phyloP scores from a whole-genome alignment of 2,888 invertebrate species.

The Tipula helvola region DNA sequence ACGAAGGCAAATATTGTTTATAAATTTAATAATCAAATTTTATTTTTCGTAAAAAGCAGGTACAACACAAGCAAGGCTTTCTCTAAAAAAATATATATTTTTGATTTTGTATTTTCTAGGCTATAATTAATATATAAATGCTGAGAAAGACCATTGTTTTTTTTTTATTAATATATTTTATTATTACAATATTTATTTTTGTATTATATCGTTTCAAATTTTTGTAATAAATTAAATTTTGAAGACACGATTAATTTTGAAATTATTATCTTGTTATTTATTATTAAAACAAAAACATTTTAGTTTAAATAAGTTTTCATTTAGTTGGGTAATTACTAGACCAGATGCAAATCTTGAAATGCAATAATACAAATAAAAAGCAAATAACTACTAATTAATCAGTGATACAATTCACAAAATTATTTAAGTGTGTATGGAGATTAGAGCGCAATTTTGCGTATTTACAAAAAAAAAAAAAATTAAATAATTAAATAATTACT shows the following conservation, averaged over 20 bases:
- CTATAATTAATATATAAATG: neutral
- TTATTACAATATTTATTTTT: neutral
- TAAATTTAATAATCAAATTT: neutral
- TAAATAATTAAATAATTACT: neutral
- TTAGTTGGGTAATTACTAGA: neutral
- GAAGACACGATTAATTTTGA: neutral
- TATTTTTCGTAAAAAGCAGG: neutral
- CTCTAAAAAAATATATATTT: neutral
- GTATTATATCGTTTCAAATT: neutral
- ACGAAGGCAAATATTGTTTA: neutral
- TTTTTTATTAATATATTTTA: neutral
- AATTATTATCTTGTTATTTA: neutral
- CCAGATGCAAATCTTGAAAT: neutral
- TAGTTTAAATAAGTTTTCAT: neutral
- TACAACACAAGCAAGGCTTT: constrained; percentile 5
- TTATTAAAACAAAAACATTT: neutral
- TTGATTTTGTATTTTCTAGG: neutral
- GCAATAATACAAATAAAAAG: neutral
- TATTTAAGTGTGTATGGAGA: no score
- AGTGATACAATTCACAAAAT: no score
- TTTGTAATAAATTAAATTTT: neutral
- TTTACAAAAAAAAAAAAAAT: neutral
- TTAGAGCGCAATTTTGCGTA: neutral
- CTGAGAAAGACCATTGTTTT: neutral
- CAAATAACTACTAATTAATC: neutral